phyloP scores from a whole-genome alignment of 2,113 vertebrate genomes.

The Corythoichthys haematopterus region DNA sequence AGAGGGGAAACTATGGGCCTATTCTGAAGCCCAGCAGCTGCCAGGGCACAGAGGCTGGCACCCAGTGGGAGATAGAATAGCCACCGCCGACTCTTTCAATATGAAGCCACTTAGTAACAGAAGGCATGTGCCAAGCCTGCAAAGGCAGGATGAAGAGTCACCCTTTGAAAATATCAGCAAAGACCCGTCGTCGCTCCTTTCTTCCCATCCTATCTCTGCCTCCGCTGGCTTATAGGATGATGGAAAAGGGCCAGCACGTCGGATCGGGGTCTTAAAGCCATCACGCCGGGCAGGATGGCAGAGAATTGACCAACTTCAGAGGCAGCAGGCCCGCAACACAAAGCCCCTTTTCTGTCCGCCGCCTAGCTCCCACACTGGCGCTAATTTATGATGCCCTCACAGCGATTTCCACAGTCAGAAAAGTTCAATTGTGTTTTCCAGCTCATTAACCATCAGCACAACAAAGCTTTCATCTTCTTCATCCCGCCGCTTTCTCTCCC shows the following conservation, averaged over 20 bases:
- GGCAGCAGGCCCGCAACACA: conserved; percentile 55
- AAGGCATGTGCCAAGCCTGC: conserved; percentile 84
- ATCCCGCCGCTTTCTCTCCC: conserved; percentile 45
- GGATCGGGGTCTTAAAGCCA: conserved; percentile 5
- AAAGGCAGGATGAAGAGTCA: conserved; percentile 76
- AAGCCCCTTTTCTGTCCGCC: conserved; percentile 73
- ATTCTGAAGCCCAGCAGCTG: conserved; percentile 81
- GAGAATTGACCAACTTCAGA: conserved; percentile 28
- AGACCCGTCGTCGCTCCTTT: conserved; percentile 24
- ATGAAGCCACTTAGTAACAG: conserved; percentile 83
- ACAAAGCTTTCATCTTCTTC: conserved; percentile 74
- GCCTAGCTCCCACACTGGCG: conserved; percentile 73
- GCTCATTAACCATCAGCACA: conserved; percentile 78
- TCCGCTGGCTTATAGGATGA: conserved; percentile 19
- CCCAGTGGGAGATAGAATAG: conserved; percentile 78
- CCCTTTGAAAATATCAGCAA: conserved; percentile 70
- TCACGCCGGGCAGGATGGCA: conserved; percentile 16
- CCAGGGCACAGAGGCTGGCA: conserved; percentile 80
- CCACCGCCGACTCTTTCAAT: conserved; percentile 74
- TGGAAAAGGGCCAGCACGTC: neutral
- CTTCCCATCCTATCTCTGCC: conserved; percentile 15
- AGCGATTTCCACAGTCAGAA: conserved; percentile 81
- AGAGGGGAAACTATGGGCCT: conserved; percentile 74
- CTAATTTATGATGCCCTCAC: conserved; percentile 80
- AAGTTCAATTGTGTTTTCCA: conserved; percentile 83